Percentiles rank a stretch among this genome's conserved stretches.
Evolutionary conservation across 2,888 invertebrate genomes (phyloP).

Genomic region (Drosophila cognata): DNA sequence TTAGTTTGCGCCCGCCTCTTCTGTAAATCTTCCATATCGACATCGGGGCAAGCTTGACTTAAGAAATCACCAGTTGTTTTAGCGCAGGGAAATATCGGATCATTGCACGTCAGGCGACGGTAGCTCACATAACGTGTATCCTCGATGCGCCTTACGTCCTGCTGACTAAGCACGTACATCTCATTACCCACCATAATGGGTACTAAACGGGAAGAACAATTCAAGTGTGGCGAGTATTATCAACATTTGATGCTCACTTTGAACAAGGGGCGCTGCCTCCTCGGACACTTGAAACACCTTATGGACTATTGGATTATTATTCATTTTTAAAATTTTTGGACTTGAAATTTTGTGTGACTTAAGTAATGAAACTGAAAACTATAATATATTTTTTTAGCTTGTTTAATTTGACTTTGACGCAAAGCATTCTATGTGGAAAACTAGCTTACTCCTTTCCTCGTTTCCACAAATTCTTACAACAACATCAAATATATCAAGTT

Average conservation of each 20-base stretch:
- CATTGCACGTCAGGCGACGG: no score
- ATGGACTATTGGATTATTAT: conserved; percentile 27
- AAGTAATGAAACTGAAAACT: conserved; percentile 2
- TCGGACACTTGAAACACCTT: conserved; percentile 74
- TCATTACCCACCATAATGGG: conserved; percentile 79
- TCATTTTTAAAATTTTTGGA: conserved; percentile 34
- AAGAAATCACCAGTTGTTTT: no score
- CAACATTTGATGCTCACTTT: conserved; percentile 59
- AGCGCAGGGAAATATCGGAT: no score
- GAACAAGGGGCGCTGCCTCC: conserved; percentile 68
- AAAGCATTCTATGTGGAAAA: conserved; percentile 1
- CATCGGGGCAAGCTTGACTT: no score
- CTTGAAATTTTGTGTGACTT: conserved; percentile 10
- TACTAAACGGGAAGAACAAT: conserved; percentile 51
- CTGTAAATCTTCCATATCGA: background rate
- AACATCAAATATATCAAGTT: background rate
- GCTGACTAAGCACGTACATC: conserved; percentile 75
- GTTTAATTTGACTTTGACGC: background rate
- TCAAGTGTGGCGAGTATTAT: background rate
- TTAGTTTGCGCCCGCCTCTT: background rate
- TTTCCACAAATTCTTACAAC: background rate
- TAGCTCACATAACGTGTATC: no score
- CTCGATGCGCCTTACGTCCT: conserved; percentile 80
- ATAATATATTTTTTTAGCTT: background rate
- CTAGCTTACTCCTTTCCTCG: background rate